Percentiles rank a stretch among this genome's conserved stretches.
Evolutionary conservation across 2,113 vertebrate genomes (phyloP).

Genomic region (Mus spicilegus): DNA sequence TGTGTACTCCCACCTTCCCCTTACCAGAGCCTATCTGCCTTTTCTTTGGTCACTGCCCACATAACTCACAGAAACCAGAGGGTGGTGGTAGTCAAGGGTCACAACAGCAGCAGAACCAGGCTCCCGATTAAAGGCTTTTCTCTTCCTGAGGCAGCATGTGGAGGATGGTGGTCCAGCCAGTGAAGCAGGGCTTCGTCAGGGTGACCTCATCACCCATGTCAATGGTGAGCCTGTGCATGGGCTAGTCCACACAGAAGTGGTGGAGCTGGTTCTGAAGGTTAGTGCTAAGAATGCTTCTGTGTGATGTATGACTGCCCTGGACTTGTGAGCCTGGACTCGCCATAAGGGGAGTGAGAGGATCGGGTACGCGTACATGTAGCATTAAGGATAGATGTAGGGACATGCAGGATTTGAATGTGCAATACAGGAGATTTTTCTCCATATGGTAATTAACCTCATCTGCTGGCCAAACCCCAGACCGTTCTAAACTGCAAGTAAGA

Average conservation of each 20-base stretch:
- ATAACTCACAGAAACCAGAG: background rate
- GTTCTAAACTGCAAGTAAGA: background rate
- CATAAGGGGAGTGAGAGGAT: background rate
- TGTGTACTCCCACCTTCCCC: background rate
- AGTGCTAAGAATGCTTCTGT: background rate
- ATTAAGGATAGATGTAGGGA: background rate
- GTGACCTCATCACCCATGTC: constrained; percentile 98
- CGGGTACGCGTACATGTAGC: background rate
- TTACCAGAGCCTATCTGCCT: background rate
- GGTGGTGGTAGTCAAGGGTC: background rate
- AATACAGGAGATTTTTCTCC: background rate
- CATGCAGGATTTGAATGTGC: background rate
- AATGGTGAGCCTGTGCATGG: constrained; percentile 97
- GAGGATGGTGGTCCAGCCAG: constrained; percentile 95
- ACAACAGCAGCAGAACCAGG: background rate
- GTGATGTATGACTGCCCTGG: background rate
- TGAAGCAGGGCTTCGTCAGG: constrained; percentile 94
- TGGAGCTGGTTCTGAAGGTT: constrained; percentile 98
- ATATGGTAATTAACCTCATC: background rate
- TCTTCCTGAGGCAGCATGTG: constrained; percentile 90
- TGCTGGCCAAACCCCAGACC: background rate
- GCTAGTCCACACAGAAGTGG: constrained; percentile 97
- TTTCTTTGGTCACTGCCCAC: background rate
- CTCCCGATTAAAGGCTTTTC: constrained; percentile 38
- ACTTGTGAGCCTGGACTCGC: background rate